Conservation (phyloP, 1,140 invertebrate genomes). For the Drosophila ohnishii region DNA sequence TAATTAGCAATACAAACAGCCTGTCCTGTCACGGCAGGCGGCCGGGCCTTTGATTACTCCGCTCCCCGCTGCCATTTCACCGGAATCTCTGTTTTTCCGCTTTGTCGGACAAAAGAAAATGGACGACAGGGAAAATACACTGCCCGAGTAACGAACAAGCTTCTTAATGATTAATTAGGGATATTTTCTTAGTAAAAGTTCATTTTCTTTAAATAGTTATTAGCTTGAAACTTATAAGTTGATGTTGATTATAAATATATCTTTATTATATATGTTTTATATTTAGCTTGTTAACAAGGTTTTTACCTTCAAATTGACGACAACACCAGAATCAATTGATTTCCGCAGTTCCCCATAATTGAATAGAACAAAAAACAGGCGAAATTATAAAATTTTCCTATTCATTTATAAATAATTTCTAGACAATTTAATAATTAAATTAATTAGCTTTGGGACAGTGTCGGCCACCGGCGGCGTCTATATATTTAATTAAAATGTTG, state of each 20-base stretch:
- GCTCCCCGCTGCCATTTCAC: slow-evolving; percentile 13
- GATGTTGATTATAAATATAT: slow-evolving; percentile 2
- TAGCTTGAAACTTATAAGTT: too few relatives aligned
- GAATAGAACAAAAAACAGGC: slow-evolving; percentile 18
- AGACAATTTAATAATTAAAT: background rate
- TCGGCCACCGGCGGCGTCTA: slow-evolving; percentile 9
- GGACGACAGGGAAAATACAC: background rate
- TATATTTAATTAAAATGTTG: slow-evolving; percentile 75
- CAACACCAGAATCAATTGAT: background rate
- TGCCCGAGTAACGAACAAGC: background rate
- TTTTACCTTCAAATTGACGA: too few relatives aligned
- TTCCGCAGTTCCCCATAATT: background rate
- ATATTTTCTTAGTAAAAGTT: background rate
- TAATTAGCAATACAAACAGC: slow-evolving; percentile 76
- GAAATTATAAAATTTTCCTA: background rate
- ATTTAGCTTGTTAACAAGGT: too few relatives aligned
- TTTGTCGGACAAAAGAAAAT: slow-evolving; percentile 26
- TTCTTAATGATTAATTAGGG: background rate
- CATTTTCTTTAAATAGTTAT: background rate
- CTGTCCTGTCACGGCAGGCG: slow-evolving; percentile 26
- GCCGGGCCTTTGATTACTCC: slow-evolving; percentile 8
- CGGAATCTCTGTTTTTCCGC: slow-evolving; percentile 19
- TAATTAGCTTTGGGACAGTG: background rate
- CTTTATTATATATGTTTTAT: too few relatives aligned
- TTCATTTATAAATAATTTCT: background rate